phyloP scores from a whole-genome alignment of 2,113 vertebrate genomes.

The Albula goreensis region DNA sequence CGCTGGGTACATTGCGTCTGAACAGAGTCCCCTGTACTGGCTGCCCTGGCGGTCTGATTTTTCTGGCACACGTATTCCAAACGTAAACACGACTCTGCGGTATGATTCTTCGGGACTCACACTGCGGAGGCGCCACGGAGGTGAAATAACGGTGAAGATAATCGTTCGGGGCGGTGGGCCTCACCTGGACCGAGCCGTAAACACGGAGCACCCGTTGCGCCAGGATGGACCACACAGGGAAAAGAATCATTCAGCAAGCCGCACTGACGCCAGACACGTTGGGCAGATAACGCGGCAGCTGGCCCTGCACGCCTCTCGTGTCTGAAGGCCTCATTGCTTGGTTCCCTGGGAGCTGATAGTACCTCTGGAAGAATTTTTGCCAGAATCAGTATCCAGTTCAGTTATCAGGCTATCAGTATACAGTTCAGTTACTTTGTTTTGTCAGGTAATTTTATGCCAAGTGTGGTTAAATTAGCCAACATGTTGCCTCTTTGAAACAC shows the following conservation, averaged over 20 bases:
- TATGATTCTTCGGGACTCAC: neutral
- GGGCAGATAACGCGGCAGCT: conserved; percentile 52
- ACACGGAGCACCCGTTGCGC: conserved; percentile 57
- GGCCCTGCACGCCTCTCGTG: conserved; percentile 46
- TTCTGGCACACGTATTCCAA: neutral
- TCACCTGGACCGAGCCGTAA: conserved; percentile 45
- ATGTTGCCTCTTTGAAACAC: too few relatives aligned
- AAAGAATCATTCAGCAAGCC: conserved; percentile 48
- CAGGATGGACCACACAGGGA: conserved; percentile 64
- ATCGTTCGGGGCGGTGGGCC: conserved; percentile 59
- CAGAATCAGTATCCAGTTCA: too few relatives aligned
- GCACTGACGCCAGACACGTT: conserved; percentile 6
- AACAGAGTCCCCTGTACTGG: too few relatives aligned
- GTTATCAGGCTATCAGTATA: too few relatives aligned
- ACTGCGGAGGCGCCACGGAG: conserved; percentile 41
- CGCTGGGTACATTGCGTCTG: too few relatives aligned
- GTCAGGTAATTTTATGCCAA: too few relatives aligned
- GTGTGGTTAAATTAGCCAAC: too few relatives aligned
- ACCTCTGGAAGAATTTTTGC: too few relatives aligned
- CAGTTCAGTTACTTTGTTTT: too few relatives aligned
- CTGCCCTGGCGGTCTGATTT: neutral
- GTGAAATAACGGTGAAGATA: conserved; percentile 48
- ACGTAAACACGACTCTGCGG: neutral
- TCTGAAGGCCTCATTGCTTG: neutral
- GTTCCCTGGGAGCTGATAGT: neutral